Evolutionary conservation across 2,888 invertebrate species (phyloP), one percentile per base, ranked within the genome.

Genomic region (Andrena camellia): DNA sequence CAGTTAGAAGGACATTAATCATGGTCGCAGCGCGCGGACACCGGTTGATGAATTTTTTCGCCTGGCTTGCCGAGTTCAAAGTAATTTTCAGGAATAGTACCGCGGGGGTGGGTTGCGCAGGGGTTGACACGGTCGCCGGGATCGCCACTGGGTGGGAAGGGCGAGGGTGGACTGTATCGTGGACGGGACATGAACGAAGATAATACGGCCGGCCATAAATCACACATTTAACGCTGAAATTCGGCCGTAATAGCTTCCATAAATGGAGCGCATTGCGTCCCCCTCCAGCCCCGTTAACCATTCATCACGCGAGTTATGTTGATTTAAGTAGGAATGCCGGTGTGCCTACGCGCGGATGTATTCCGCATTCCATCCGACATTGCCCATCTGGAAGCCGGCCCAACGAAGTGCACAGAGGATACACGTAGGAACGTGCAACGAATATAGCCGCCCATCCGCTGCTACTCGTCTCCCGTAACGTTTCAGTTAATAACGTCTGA

Each of bases 271-370:
- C 88, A 82, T 88, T 88, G 89, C 89, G 80, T 66, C 77, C 70
- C 71, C 80, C 63, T 57, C 83, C 78, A 81, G 77, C 60, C 89
- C 89, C 81, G 90, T 89, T 89, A 89, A 88, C 89, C 89, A 89
- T 89, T 89, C 89, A 89, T 89, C 89, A 88, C 88, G 82, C 88
- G 88, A 86, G 90, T 91, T 91, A 91, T 90, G 90, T 90, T 91
- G 90, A 91, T 91, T 91, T 91, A 90, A 91, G 91, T 91, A 91
- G 90, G 88, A 87, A 90, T 86, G 86, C 88, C 86, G 83, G 83
- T 54, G 83, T 54, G 78, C 42, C 42, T 42, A 42, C 84, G 84
- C 78, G 64, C 81, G 80, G 82, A 85, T 89, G 82, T 89, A 88
- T 89, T 85, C 88, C 81, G 79, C 89, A 89, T 89, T 88, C 89